phyloP scores from a whole-genome alignment of 2,888 invertebrate genomes.

The Agrochola litura region DNA sequence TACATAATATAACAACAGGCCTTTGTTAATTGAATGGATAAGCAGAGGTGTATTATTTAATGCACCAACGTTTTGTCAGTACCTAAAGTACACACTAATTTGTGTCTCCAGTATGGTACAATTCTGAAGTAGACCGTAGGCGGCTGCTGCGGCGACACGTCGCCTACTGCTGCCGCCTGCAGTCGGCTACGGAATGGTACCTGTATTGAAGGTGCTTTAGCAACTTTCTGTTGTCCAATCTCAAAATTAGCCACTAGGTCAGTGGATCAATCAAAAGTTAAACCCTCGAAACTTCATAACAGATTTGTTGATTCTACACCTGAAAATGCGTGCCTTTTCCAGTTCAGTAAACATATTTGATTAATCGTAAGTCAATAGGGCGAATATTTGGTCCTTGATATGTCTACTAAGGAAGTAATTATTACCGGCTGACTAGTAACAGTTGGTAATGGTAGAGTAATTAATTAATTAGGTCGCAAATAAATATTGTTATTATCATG shows the following conservation, averaged over 20 bases:
- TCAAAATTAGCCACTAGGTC: background rate
- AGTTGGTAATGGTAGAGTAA: background rate
- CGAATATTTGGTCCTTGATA: constrained; percentile 8
- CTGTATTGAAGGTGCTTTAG: too few species aligned
- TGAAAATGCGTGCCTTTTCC: background rate
- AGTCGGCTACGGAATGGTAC: too few species aligned
- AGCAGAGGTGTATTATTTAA: background rate
- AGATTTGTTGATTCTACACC: background rate
- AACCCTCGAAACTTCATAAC: too few species aligned
- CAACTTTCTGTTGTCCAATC: background rate
- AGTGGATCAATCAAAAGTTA: background rate
- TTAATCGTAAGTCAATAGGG: constrained; percentile 20
- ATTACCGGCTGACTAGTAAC: background rate
- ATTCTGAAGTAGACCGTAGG: too few species aligned
- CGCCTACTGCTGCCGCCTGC: too few species aligned
- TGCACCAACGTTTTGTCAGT: too few species aligned
- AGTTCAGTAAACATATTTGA: constrained; percentile 4
- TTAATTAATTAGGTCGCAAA: constrained; percentile 8
- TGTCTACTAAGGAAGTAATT: constrained; percentile 10
- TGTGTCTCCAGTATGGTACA: too few species aligned
- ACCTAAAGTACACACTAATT: too few species aligned
- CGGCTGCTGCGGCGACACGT: too few species aligned
- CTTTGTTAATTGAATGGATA: background rate
- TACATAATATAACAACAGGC: background rate
- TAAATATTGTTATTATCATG: background rate